Base-by-base conservation (phyloP, 2,797 vertebrate genomes). In the Sebastes glaucus region DNA sequence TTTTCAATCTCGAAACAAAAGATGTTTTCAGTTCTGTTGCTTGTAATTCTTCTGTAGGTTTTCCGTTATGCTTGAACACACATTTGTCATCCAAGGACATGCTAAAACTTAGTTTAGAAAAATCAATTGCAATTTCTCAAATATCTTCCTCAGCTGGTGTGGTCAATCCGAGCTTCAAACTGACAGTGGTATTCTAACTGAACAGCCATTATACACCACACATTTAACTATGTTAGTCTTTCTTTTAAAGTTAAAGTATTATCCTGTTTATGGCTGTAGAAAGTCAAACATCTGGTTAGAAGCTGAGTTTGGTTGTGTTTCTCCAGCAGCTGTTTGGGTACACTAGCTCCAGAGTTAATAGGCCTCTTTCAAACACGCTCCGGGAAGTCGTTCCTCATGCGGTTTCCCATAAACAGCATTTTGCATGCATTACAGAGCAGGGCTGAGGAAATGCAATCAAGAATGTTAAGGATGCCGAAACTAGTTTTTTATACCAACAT, bases 341-440 rank as follows among this genome's bases (percentile, higher is more conserved):
- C 23, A 60, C 28, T 38, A 59, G 60, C 70, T 63, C 46, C 42
- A 69, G 25, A 76, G 75, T 80, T 78, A 90, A 87, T 83, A 80
- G 75, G 28, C 69, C 38, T 60, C 64, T 74, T 83, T 80, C 77
- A 82, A 78, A 84, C 46, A 42, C 9, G 14, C 57, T 71, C 22
- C 3, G 9, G 77, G 74, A 89, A 84, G 86, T 84, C 23, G 18
- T 82, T 87, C 66, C 71, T 87, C 71, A 66, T 77, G 78, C 10
- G 16, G 49, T 72, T 85, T 79, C 70, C 69, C 53, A 82, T 87
- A 85, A 88, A 83, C 64, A 78, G 23, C 71, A 81, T 84, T 90
- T 83, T 83, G 75, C 68, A 81, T 88, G 61, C 74, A 85, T 85
- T 72, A 67, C 46, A 75, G 66, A 75, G 25, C 33, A 7, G 18